These are phyloP conservation scores for Beaufortia kweichowensis DNA, from an alignment of 2,113 vertebrate species.

Conservation along the genomic window DNA sequence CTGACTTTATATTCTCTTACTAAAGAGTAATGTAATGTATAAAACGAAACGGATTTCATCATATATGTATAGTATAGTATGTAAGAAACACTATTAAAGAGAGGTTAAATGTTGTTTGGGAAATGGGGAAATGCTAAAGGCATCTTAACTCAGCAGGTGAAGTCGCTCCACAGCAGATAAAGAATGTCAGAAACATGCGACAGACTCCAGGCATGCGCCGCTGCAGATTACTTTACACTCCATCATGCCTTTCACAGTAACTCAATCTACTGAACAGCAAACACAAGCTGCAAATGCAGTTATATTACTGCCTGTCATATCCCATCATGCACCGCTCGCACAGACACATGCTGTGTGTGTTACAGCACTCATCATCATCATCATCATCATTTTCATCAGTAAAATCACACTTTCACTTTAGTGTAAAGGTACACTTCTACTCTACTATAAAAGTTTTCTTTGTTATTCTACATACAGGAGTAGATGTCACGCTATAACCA, in stretches of 20 bases:
- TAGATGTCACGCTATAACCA: no score
- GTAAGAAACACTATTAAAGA: background rate
- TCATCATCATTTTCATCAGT: no score
- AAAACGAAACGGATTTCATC: background rate
- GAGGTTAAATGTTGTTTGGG: background rate
- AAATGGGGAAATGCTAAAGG: background rate
- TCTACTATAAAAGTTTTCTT: no score
- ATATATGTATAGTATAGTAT: background rate
- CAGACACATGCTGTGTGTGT: conserved; percentile 5
- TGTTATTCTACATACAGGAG: no score
- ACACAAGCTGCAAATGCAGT: conserved; percentile 58
- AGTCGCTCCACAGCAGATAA: background rate
- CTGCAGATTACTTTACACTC: conserved; percentile 52
- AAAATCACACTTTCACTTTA: no score
- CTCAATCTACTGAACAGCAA: conserved; percentile 15
- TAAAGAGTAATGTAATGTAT: no score
- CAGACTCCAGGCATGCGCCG: conserved; percentile 37
- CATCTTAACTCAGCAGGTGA: conserved; percentile 39
- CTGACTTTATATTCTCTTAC: no score
- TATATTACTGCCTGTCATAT: conserved; percentile 58
- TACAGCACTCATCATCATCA: conserved; percentile 4
- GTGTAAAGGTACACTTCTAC: no score
- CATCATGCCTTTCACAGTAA: conserved; percentile 51
- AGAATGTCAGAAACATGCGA: conserved; percentile 37
- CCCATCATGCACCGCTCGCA: conserved; percentile 8